These are phyloP conservation scores for Himalopsyche tibetana DNA, from an alignment of 2,888 invertebrate species.

Conservation along the genomic window DNA sequence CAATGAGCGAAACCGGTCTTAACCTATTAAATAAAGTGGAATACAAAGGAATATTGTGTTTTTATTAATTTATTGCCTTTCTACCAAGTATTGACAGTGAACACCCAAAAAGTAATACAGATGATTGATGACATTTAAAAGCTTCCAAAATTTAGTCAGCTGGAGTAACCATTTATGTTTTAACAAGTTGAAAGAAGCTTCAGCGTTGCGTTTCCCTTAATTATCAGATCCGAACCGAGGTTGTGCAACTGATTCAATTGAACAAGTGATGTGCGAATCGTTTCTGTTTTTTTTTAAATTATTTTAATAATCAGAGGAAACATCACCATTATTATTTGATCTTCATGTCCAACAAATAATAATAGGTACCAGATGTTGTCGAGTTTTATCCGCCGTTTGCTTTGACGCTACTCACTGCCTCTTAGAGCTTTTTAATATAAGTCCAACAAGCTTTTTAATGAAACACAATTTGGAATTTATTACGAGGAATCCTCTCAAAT, in stretches of 20 bases:
- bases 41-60: too few species aligned
- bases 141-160: too few species aligned
- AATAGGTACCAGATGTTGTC: neutral
- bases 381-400: conserved; percentile 7
- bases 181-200: too few species aligned
- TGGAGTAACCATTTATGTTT: too few species aligned
- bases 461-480: conserved; percentile 26
- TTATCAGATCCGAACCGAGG: too few species aligned
- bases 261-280: neutral
- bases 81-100: too few species aligned
- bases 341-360: neutral
- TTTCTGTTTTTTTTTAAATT: neutral
- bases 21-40: too few species aligned
- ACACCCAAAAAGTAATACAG: too few species aligned
- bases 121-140: too few species aligned
- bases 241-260: neutral
- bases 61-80: too few species aligned
- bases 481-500: conserved; percentile 15
- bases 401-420: neutral
- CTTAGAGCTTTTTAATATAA: conserved; percentile 24
- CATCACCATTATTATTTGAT: neutral
- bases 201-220: too few species aligned
- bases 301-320: neutral
- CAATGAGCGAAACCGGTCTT: too few species aligned
- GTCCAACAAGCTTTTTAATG: conserved; percentile 11